These are phyloP conservation scores for Myrmecobius fasciatus DNA, from an alignment of 2,113 vertebrate species.

Conservation along the genomic window DNA sequence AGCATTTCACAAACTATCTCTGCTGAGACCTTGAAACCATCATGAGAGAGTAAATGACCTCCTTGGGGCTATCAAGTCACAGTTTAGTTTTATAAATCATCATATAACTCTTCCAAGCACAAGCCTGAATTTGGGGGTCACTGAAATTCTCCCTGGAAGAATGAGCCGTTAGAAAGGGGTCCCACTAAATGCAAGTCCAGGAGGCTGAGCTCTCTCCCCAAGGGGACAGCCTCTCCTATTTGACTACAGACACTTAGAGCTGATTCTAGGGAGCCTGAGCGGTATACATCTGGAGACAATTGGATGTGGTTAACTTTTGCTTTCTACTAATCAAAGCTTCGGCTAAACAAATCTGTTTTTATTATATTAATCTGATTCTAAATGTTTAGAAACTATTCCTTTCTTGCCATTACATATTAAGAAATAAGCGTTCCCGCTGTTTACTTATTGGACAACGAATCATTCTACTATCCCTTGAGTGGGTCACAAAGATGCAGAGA, in stretches of 20 bases:
- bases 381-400: neutral
- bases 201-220: neutral
- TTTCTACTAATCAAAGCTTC: neutral
- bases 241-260: neutral
- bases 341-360: neutral
- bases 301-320: neutral
- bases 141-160: neutral
- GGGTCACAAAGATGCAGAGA: neutral
- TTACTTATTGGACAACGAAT: neutral
- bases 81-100: neutral
- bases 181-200: neutral
- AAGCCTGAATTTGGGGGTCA: neutral
- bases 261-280: neutral
- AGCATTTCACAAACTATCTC: neutral
- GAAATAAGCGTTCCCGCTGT: neutral
- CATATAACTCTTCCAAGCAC: neutral
- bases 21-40: neutral
- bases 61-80: neutral
- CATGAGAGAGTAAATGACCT: neutral
- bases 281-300: neutral
- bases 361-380: neutral
- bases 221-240: neutral
- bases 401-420: neutral
- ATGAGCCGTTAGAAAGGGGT: neutral
- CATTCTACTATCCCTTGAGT: neutral